phyloP scores from a whole-genome alignment of 2,113 vertebrate genomes.

The Parotia lawesii region DNA sequence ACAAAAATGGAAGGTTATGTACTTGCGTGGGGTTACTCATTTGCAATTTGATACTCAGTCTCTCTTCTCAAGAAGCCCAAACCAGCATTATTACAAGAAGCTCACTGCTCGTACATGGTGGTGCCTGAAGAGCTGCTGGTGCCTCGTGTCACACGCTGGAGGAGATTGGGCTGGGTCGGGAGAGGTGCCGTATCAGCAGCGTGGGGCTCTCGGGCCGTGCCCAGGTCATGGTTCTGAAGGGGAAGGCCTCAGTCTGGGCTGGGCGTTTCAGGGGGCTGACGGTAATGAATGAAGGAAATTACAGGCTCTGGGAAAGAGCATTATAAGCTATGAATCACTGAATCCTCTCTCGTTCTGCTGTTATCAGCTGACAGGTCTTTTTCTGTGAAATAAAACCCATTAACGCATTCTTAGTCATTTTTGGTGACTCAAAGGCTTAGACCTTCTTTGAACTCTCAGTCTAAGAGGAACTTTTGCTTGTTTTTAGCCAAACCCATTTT shows the following conservation, averaged over 20 bases:
- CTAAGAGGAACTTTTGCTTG: neutral
- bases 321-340: constrained; percentile 26
- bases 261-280: neutral
- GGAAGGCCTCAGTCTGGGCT: neutral
- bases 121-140: neutral
- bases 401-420: neutral
- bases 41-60: neutral
- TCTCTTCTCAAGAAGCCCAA: neutral
- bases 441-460: neutral
- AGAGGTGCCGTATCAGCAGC: neutral
- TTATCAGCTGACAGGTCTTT: neutral
- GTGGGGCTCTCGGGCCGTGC: rapidly evolving
- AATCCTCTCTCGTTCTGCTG: neutral
- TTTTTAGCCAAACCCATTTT: neutral
- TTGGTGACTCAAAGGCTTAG: constrained; percentile 10
- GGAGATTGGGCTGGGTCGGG: neutral
- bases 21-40: neutral
- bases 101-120: neutral
- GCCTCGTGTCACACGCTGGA: neutral
- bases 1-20: neutral
- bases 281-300: neutral
- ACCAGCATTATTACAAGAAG: neutral
- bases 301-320: neutral
- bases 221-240: rapidly evolving
- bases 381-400: neutral